These are phyloP conservation scores for Penelope pileata DNA, from an alignment of 2,113 vertebrate genomes.

Conservation along the genomic window DNA sequence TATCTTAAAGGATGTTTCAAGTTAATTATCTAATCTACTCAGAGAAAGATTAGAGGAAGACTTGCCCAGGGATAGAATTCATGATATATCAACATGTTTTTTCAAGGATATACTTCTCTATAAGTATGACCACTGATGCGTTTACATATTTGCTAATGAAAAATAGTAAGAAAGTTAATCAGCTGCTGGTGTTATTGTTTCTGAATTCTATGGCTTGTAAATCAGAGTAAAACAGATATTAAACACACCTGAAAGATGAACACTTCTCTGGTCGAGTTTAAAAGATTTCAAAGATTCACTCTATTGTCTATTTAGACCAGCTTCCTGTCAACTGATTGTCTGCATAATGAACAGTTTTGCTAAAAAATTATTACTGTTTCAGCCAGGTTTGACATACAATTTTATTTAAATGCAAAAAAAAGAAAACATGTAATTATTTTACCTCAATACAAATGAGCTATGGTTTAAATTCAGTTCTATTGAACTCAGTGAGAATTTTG, in stretches of 20 bases:
- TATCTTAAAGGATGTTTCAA: not conserved
- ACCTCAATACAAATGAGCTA: not conserved
- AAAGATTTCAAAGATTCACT: not conserved
- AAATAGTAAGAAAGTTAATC: not conserved
- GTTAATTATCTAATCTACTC: not conserved
- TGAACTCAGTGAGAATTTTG: not conserved
- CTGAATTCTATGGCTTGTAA: not conserved
- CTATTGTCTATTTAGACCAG: not conserved
- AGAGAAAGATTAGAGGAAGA: not conserved
- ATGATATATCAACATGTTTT: not conserved
- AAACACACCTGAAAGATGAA: not conserved
- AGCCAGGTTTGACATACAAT: not conserved
- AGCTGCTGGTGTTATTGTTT: not conserved
- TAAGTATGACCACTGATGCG: rapidly evolving
- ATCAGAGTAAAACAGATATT: not conserved
- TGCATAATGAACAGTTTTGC: not conserved
- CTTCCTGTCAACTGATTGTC: not conserved
- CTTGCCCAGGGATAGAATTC: not conserved
- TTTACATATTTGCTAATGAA: not conserved
- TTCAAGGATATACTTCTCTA: not conserved
- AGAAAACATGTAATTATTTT: not conserved
- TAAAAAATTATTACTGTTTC: not conserved
- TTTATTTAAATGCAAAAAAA: not conserved
- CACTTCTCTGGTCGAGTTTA: not conserved
- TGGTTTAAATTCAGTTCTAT: not conserved